Evolutionary conservation across 2,113 vertebrate genomes (phyloP).

Genomic region (Clarias macrocephalus): DNA sequence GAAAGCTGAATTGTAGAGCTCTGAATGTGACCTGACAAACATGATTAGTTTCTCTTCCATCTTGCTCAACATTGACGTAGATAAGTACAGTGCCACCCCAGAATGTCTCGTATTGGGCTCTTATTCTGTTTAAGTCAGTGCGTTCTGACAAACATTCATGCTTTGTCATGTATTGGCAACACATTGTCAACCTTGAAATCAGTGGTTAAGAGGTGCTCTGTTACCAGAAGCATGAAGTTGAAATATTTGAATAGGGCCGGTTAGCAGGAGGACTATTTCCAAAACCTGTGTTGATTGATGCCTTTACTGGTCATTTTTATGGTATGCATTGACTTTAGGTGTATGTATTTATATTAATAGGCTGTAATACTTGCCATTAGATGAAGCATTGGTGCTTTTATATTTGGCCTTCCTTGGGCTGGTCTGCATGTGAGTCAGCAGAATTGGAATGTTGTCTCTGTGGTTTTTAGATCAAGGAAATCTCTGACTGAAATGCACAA

Average conservation of each 20-base stretch:
- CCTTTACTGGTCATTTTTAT: not conserved
- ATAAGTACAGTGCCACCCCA: not conserved
- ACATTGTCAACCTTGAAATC: not conserved
- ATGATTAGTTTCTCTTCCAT: not conserved
- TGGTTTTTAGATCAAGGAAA: slow-evolving; percentile 26
- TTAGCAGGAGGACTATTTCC: not conserved
- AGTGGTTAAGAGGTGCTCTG: not conserved
- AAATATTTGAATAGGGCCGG: not conserved
- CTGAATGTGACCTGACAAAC: not conserved
- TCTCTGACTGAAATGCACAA: not conserved
- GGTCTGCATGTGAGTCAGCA: slow-evolving; percentile 37
- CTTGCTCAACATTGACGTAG: not conserved
- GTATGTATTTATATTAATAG: not conserved
- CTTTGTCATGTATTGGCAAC: not conserved
- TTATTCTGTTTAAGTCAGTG: not conserved
- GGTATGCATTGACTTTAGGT: not conserved
- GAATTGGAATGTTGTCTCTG: slow-evolving; percentile 35
- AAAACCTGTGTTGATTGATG: not conserved
- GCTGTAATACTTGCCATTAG: not conserved
- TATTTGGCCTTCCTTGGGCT: slow-evolving; percentile 28
- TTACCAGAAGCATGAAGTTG: not conserved
- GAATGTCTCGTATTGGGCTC: not conserved
- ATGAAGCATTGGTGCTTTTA: slow-evolving; percentile 11
- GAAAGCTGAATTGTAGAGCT: not conserved
- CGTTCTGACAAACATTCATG: not conserved